Conservation (phyloP, 2,797 vertebrate genomes). For the Avahi laniger region DNA sequence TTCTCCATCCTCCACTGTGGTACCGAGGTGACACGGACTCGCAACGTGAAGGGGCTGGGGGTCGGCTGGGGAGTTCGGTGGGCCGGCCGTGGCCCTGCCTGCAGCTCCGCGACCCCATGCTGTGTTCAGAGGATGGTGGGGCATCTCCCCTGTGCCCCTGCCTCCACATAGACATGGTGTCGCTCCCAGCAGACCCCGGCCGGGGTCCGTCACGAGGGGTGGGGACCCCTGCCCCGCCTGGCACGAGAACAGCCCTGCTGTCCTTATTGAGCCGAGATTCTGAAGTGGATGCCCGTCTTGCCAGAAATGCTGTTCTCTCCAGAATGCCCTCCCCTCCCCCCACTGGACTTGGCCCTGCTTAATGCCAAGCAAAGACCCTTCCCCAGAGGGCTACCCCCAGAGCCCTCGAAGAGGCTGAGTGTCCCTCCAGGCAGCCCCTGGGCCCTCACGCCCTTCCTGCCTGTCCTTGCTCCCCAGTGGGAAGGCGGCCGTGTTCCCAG, state of each 20-base stretch:
- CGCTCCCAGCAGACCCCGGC: not conserved
- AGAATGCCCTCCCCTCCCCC: slow-evolving; percentile 16
- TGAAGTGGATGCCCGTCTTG: slow-evolving; percentile 88
- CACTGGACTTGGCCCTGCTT: slow-evolving; percentile 27
- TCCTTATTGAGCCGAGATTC: slow-evolving; percentile 83
- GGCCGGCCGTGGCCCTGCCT: not conserved
- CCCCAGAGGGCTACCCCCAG: not conserved
- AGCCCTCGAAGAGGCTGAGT: not conserved
- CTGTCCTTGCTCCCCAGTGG: slow-evolving; percentile 7
- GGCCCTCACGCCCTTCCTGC: not conserved
- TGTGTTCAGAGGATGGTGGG: not conserved
- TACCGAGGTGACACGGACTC: slow-evolving; percentile 76
- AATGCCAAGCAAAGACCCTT: slow-evolving; percentile 32
- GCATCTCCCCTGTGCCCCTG: not conserved
- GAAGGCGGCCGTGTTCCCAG: slow-evolving; percentile 36
- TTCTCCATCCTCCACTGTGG: slow-evolving; percentile 67
- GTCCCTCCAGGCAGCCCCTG: not conserved
- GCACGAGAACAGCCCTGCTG: slow-evolving; percentile 77
- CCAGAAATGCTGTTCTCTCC: slow-evolving; percentile 85
- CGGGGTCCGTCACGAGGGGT: not conserved
- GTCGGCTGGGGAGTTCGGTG: not conserved
- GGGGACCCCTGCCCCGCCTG: slow-evolving; percentile 27
- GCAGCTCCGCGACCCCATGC: not conserved
- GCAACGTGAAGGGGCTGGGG: slow-evolving; percentile 75
- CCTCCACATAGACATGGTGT: not conserved